phyloP scores from a whole-genome alignment of 1,140 invertebrate genomes.

The Lordiphosa mommai region DNA sequence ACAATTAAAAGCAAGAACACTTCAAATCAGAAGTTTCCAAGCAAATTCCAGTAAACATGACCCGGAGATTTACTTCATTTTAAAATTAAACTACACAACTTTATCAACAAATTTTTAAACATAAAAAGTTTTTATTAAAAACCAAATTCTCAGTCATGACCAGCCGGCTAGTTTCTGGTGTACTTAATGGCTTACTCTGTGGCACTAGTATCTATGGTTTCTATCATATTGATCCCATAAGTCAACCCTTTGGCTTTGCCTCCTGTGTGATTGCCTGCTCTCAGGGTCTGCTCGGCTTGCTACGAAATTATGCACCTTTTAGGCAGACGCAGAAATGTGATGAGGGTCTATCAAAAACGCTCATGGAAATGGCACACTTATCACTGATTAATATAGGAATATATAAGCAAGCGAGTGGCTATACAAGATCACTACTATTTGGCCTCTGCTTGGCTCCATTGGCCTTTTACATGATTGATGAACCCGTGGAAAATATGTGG shows the following conservation, averaged over 20 bases:
- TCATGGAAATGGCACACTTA: conserved; percentile 1
- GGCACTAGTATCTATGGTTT: conserved; percentile 2
- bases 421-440: neutral
- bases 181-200: neutral
- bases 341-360: neutral
- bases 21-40: too few relatives aligned
- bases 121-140: too few relatives aligned
- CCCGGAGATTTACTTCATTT: too few relatives aligned
- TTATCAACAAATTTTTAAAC: too few relatives aligned
- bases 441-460: neutral
- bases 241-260: neutral
- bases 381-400: conserved; percentile 3
- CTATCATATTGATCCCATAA: neutral
- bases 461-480: neutral
- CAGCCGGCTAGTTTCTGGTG: neutral
- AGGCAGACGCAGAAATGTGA: neutral
- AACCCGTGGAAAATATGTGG: neutral
- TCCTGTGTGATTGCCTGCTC: conserved; percentile 1
- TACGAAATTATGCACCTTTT: neutral
- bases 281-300: neutral
- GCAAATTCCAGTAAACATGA: too few relatives aligned
- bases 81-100: too few relatives aligned
- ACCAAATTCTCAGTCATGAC: neutral
- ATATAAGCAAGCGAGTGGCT: neutral
- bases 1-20: too few relatives aligned